Conservation (phyloP, 1,140 invertebrate species). For the Kradibia gibbosae region DNA sequence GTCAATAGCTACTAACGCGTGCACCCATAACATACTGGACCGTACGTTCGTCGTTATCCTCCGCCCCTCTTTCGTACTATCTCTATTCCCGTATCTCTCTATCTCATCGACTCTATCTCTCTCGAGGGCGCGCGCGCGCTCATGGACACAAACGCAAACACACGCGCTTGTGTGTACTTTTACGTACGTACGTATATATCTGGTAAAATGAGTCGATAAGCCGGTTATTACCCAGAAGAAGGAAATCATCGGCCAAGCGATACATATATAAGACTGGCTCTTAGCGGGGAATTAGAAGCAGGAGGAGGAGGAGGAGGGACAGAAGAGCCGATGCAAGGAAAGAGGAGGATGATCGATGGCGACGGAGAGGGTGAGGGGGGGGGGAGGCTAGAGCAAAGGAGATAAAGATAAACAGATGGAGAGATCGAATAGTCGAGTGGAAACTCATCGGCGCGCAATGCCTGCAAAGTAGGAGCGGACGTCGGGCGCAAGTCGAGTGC, state of each 20-base stretch:
- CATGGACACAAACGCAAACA: no score
- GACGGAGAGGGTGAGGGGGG: neutral
- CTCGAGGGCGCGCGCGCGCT: no score
- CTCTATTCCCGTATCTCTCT: neutral
- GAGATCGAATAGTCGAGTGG: conserved; percentile 26
- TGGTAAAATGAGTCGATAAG: conserved; percentile 48
- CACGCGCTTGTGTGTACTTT: no score
- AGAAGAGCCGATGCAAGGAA: no score
- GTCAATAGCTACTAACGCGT: neutral
- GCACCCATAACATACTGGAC: conserved; percentile 24
- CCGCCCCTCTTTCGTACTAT: neutral
- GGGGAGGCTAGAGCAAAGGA: neutral
- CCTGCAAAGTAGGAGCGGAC: neutral
- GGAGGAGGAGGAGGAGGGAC: neutral
- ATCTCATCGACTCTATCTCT: neutral
- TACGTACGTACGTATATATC: no score
- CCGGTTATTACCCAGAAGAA: conserved; percentile 51
- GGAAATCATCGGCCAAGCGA: conserved; percentile 37
- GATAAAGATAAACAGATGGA: neutral
- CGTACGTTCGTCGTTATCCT: neutral
- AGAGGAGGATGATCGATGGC: no score
- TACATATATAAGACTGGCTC: conserved; percentile 12
- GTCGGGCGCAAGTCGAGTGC: conserved; percentile 5
- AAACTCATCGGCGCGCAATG: conserved; percentile 37
- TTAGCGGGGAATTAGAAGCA: no score